Evolutionary conservation across 2,113 vertebrate genomes (phyloP).

Genomic region (Anhinga rufa): DNA sequence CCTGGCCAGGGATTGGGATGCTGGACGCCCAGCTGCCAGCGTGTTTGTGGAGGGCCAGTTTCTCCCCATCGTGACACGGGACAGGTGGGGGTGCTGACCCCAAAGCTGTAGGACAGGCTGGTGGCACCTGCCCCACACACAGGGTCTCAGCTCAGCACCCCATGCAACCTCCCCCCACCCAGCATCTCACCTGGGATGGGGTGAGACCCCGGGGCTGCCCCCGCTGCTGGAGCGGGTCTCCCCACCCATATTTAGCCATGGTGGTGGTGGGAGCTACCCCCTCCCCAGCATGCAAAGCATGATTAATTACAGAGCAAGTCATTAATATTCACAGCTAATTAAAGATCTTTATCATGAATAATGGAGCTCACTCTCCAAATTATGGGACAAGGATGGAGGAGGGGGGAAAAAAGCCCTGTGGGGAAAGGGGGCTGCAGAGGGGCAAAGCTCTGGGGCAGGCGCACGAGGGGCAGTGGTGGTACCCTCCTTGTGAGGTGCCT

Average conservation of each 20-base stretch:
- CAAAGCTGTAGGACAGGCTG: neutral
- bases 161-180: neutral
- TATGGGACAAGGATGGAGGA: neutral
- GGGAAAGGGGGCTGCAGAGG: neutral
- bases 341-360: slow-evolving; percentile 67
- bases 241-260: neutral
- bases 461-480: fast-evolving
- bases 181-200: neutral
- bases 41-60: neutral
- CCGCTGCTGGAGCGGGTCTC: neutral
- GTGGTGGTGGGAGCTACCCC: neutral
- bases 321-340: slow-evolving; percentile 73
- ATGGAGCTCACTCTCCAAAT: slow-evolving; percentile 44
- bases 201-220: neutral
- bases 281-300: slow-evolving; percentile 27
- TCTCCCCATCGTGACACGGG: fast-evolving
- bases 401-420: neutral
- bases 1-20: neutral
- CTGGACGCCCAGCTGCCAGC: neutral
- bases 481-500: neutral
- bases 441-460: neutral
- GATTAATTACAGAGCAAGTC: slow-evolving; percentile 65
- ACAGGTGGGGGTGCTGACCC: neutral
- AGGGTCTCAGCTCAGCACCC: neutral
- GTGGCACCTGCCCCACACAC: neutral